Base-by-base conservation (phyloP, 2,113 vertebrate species). In the Triplophysa siluroides region DNA sequence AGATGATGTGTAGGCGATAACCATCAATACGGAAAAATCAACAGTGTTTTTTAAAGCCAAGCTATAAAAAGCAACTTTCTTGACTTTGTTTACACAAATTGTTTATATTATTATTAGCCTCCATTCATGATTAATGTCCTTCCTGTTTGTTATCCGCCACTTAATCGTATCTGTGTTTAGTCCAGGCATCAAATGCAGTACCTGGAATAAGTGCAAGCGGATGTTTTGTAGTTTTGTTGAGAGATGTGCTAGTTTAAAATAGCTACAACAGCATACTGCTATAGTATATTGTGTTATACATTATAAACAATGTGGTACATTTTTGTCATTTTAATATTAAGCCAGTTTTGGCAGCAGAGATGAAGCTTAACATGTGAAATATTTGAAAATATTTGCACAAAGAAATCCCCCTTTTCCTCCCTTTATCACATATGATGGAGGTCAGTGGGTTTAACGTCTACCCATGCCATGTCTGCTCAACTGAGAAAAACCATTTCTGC, bases 141-240 rank as follows among this genome's bases (percentile, higher is more conserved):
- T 93, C 91, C 92, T 92, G 91, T 92, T 93, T 90, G 82, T 88
- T 84, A 83, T 88, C 85, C 81, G 75, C 76, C 77, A 80, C 78
- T 85, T 91, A 88, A 87, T 87, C 83, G 84, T 87, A 83, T 75
- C 50, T 52, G 73, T 83, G 72, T 82, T 80, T 89, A 89, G 87
- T 79, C 87, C 85, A 88, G 84, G 86, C 24, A 70, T 54, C 45
- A 78, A 79, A 82, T 26, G 33, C 29, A 52, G 33, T 38, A 62
- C 18, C 64, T 69, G 50, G 64, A 79, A 78, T 78, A 89, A 87
- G 12, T 68, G 80, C 65, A 4, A 45, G 78, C 86, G 87, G 92
- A 92, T 93, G 91, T 93, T 92, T 92, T 83, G 86, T 86, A 76
- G 83, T 78, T 84, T 86, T 88, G 88, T 87, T 71, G 76, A 73